These are phyloP conservation scores for Achroia grisella DNA, from an alignment of 1,140 invertebrate species.

Conservation along the genomic window DNA sequence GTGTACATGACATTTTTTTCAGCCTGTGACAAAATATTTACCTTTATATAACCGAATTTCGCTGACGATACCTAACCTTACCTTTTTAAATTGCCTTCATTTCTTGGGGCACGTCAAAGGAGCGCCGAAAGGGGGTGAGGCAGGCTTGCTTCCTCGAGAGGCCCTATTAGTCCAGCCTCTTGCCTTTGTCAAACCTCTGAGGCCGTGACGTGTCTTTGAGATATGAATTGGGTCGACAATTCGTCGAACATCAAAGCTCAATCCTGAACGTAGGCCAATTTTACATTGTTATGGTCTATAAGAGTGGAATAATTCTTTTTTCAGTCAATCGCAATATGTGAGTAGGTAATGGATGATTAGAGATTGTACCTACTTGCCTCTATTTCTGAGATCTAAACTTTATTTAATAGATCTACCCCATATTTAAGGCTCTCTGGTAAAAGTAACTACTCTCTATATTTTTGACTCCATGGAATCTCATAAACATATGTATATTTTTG, in stretches of 20 bases:
- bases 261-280: slow-evolving; percentile 18
- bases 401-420: too few relatives aligned
- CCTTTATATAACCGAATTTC: background rate
- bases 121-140: slow-evolving; percentile 28
- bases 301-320: background rate
- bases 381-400: too few relatives aligned
- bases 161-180: slow-evolving; percentile 57
- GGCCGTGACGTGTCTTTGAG: slow-evolving; percentile 52
- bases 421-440: too few relatives aligned
- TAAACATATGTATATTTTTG: too few relatives aligned
- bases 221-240: slow-evolving; percentile 56
- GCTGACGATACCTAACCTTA: background rate
- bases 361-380: too few relatives aligned
- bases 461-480: too few relatives aligned
- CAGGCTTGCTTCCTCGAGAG: slow-evolving; percentile 41
- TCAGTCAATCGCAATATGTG: too few relatives aligned
- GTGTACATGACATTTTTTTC: too few relatives aligned
- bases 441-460: too few relatives aligned
- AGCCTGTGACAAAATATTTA: background rate
- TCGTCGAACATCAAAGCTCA: slow-evolving; percentile 44
- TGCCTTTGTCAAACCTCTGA: slow-evolving; percentile 41
- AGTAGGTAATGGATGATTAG: too few relatives aligned
- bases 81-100: slow-evolving; percentile 54
- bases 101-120: slow-evolving; percentile 42
- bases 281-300: slow-evolving; percentile 2